phyloP scores from a whole-genome alignment of 2,888 invertebrate species.

The Anodontia alba region DNA sequence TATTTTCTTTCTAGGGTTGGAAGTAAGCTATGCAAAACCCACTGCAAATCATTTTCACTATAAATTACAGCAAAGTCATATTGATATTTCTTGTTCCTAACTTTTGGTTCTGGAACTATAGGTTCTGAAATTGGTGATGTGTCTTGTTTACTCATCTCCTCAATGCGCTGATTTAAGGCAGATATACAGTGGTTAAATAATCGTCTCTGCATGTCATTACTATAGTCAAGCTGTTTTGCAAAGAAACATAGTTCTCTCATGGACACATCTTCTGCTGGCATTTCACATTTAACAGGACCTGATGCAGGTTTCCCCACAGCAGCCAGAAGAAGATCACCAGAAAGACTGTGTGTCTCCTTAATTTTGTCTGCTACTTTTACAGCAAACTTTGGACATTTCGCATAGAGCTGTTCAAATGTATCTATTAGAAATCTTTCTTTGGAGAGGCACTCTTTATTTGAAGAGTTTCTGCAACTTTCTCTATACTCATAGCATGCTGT shows the following conservation, averaged over 20 bases:
- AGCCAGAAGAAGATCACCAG: neutral
- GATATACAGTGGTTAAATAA: neutral
- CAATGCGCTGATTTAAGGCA: neutral
- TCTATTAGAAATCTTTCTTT: neutral
- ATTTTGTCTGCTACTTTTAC: neutral
- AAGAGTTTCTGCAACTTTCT: neutral
- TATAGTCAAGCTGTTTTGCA: neutral
- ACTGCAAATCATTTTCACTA: neutral
- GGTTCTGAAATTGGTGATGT: neutral
- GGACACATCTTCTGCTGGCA: neutral
- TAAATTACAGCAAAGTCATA: conserved; percentile 13
- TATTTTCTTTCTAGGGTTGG: conserved; percentile 23
- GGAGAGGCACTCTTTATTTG: neutral
- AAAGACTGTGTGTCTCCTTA: neutral
- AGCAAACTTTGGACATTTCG: neutral
- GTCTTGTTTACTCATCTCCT: neutral
- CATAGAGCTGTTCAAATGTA: neutral
- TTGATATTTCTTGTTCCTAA: neutral
- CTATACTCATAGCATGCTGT: neutral
- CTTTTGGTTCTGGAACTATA: neutral
- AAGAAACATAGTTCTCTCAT: neutral
- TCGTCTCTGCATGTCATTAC: neutral
- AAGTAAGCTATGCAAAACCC: conserved; percentile 1
- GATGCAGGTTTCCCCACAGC: neutral
- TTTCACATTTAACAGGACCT: neutral